Base-by-base conservation (phyloP, 1,140 invertebrate species). In the Triops cancriformis region DNA sequence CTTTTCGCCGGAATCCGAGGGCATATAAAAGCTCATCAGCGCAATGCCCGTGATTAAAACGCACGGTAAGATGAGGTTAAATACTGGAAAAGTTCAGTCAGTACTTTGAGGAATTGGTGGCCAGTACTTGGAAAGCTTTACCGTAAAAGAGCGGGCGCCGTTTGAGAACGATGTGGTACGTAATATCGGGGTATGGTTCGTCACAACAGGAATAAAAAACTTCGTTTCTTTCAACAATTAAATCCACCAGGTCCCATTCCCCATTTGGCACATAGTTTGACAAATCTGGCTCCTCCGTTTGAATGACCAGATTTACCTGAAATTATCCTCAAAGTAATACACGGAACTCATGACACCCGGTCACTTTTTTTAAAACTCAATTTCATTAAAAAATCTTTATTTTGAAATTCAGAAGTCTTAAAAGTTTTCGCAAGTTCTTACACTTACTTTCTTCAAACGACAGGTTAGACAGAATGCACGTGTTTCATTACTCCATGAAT, bases 41-140 rank as follows among this genome's bases (percentile, higher is more conserved):
- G 87, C 87, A 41, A 89, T 83, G 0, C 86, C 85, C 1, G 87
- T 88, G 81, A 89, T 85, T 83, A 88, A 86, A 23, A 89, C 85
- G 79, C 88, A 89, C 18, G 88, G 88, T 76, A 88, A 84, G 77
- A 89, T 87, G 43, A 89, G 84, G 81, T 89, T 89, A 82, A 87
- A 87, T 80, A 88, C 83, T 83, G 77, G 23, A 76, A 37, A 14
- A 75, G 72, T n/a, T 64, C 18, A 7, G 31, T 37, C 7, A 23
- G 9, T 72, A 26, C 9, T 74, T 14, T 31, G 23, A 28, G 26
- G 26, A 74, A 74, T 14, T 14, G 0, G 7, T 74, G 73, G 18
- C 0, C 26, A 28, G 27, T 74, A 23, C 78, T 41, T 12, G 23
- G 26, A 75, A 73, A 64, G 73, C 14, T 79, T 80, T 73, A 83